Evolutionary conservation across 2,888 invertebrate species (phyloP).

Genomic region (Drosophila percnosoma): DNA sequence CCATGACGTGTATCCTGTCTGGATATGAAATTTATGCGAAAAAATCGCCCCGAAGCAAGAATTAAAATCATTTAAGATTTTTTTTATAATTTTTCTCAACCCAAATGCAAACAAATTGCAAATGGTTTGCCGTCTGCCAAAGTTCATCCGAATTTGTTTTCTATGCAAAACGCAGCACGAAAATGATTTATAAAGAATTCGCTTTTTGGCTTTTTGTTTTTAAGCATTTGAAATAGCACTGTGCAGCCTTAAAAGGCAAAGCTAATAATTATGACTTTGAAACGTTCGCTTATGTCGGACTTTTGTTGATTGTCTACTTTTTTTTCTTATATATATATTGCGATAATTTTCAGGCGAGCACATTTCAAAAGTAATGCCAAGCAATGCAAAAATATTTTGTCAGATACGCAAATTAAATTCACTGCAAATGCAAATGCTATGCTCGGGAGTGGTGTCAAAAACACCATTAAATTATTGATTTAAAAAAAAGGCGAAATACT

Average conservation of each 20-base stretch:
- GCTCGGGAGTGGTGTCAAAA: constrained; percentile 62
- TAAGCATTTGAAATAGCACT: constrained; percentile 43
- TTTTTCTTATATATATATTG: constrained; percentile 15
- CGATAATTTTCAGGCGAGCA: constrained; percentile 21
- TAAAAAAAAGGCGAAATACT: constrained; percentile 13
- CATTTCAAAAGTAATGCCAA: constrained; percentile 27
- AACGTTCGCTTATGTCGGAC: constrained; percentile 40
- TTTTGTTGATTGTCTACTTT: constrained; percentile 23
- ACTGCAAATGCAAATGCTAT: constrained; percentile 37
- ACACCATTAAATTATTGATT: constrained; percentile 61
- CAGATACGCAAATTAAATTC: constrained; percentile 35
- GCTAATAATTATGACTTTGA: constrained; percentile 69
- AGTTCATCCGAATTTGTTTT: constrained; percentile 70
- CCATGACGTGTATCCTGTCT: constrained; percentile 30
- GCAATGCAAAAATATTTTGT: constrained; percentile 51
- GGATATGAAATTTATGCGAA: constrained; percentile 27
- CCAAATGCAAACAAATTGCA: constrained; percentile 71
- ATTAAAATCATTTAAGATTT: constrained; percentile 10
- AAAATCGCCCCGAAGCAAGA: constrained; percentile 24
- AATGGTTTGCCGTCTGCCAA: constrained; percentile 51
- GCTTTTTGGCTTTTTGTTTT: constrained; percentile 31
- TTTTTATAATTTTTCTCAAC: constrained; percentile 5
- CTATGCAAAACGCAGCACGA: constrained; percentile 50
- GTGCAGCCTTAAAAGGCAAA: constrained; percentile 65
- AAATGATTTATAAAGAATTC: constrained; percentile 74